Evolutionary conservation across 1,140 invertebrate species (phyloP), one percentile per base, ranked within the genome.

Genomic region (Periplaneta americana): DNA sequence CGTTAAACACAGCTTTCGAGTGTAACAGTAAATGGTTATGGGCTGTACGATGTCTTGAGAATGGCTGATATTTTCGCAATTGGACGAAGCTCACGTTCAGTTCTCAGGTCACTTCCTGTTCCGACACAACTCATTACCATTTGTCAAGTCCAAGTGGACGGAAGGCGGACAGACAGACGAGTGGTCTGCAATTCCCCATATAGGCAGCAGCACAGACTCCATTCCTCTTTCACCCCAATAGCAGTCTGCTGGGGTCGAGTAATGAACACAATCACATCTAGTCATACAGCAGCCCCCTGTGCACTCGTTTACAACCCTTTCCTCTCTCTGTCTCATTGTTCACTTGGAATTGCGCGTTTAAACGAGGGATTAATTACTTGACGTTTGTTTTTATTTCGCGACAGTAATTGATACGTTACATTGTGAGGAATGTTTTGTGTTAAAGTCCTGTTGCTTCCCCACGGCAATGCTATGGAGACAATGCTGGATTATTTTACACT

Each of bases 71-170:
- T 66, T 66, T 66, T 66, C 48, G 28, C 48, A 66, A 66, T 28
- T 66, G 48, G 22, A 28, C 48, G 9, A 9, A 28, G 22, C 48
- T n/a, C 28, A 66, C 48, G 48, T 66, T 66, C 22, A 28, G 22
- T 66, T 66, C 48, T 66, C 48, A 66, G 34, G 18, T 78, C 76
- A 34, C 36, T 78, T 36, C 28, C 76, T 78, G 35, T 39, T 78
- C 36, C 76, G 76, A 78, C 76, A 39, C 76, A 78, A 78, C 34
- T 78, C 76, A 78, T 78, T 78, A 78, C 35, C 76, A 78, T 78
- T 78, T 78, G 76, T 78, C 76, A 78, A 78, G 76, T 36, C 34
- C 35, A 78, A 78, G 76, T 78, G 76, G 76, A 34, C 75, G 13
- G 39, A 48, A 18, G n/a, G n/a, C n/a, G n/a, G n/a, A n/a, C n/a